These are phyloP conservation scores for Globodera rostochiensis DNA, from an alignment of 1,140 invertebrate genomes.

Conservation along the genomic window DNA sequence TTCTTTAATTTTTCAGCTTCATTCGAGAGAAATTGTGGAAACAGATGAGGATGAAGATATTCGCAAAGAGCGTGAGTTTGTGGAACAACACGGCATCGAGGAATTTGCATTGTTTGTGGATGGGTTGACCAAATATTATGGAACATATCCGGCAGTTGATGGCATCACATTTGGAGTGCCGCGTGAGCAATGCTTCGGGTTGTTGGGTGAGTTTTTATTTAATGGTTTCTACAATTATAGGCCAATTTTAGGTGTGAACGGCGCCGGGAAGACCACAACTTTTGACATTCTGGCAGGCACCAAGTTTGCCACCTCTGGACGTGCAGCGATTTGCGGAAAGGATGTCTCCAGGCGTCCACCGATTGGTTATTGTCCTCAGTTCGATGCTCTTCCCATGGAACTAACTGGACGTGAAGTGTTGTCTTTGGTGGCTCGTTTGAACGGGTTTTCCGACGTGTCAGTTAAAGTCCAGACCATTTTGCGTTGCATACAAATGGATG, in stretches of 20 bases:
- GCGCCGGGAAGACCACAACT: constrained; percentile 57
- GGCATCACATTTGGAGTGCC: constrained; percentile 49
- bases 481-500: constrained; percentile 33
- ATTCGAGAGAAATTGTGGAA: not conserved
- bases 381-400: constrained; percentile 52
- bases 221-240: not conserved
- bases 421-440: constrained; percentile 42
- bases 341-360: constrained; percentile 42
- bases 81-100: constrained; percentile 6
- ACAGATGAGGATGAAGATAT: constrained; percentile 52
- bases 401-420: constrained; percentile 49
- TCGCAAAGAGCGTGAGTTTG: constrained; percentile 30
- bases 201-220: constrained; percentile 52
- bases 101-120: constrained; percentile 43
- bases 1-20: not conserved
- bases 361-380: constrained; percentile 56
- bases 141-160: constrained; percentile 40
- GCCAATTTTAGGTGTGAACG: constrained; percentile 49
- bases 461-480: constrained; percentile 42
- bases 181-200: constrained; percentile 54
- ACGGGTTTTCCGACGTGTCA: constrained; percentile 45
- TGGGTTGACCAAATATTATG: constrained; percentile 50
- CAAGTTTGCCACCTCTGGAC: constrained; percentile 39
- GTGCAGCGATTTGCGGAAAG: constrained; percentile 40
- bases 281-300: constrained; percentile 53